These are phyloP conservation scores for Carapus acus DNA, from an alignment of 2,797 vertebrate species.

Conservation along the genomic window DNA sequence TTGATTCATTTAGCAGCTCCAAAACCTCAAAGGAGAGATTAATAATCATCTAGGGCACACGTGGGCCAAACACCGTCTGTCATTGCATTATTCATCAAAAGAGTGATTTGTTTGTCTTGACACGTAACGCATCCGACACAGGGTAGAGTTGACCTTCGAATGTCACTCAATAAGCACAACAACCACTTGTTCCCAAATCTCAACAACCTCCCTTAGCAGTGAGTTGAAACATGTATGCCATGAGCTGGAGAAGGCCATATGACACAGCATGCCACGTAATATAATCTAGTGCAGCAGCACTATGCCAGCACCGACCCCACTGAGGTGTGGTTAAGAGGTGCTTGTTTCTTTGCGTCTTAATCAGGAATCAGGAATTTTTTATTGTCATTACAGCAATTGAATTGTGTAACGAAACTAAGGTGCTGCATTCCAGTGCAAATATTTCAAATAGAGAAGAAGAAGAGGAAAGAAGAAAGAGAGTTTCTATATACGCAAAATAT, in stretches of 20 bases:
- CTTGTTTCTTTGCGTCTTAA: constrained; percentile 63
- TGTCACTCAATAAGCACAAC: constrained; percentile 39
- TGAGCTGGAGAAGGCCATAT: constrained; percentile 15
- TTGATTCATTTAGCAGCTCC: constrained; percentile 25
- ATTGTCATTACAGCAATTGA: too few relatives aligned
- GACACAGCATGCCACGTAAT: constrained; percentile 1
- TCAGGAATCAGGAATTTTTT: too few relatives aligned
- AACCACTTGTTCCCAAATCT: constrained; percentile 42
- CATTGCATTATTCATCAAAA: constrained; percentile 59
- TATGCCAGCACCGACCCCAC: constrained; percentile 36
- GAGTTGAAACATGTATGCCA: constrained; percentile 13
- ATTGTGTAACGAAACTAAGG: too few relatives aligned
- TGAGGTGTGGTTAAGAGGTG: constrained; percentile 46
- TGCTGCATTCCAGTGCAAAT: too few relatives aligned
- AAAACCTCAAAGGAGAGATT: constrained; percentile 28
- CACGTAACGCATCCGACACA: constrained; percentile 27
- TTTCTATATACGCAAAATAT: too few relatives aligned
- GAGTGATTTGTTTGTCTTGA: constrained; percentile 53
- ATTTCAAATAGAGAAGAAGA: too few relatives aligned
- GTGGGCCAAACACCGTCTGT: constrained; percentile 51
- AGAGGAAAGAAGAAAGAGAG: too few relatives aligned
- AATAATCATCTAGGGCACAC: constrained; percentile 33
- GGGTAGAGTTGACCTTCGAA: constrained; percentile 55
- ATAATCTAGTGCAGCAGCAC: constrained; percentile 16
- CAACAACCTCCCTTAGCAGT: constrained; percentile 7